These are phyloP conservation scores for Synergus gifuensis DNA, from an alignment of 2,888 invertebrate species.

Conservation along the genomic window DNA sequence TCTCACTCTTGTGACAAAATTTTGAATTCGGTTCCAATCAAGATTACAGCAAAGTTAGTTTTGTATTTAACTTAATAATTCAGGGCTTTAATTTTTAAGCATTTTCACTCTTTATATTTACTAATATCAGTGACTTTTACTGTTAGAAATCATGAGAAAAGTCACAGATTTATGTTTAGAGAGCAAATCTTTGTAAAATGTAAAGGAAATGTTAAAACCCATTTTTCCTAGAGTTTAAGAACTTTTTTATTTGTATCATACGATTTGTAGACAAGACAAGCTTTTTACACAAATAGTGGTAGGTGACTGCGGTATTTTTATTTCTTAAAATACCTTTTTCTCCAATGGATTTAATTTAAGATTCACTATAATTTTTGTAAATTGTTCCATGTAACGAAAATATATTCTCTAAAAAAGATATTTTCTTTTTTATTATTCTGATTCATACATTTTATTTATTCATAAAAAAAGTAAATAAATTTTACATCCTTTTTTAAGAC, in stretches of 20 bases:
- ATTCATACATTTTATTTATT: not conserved
- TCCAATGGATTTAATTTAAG: not conserved
- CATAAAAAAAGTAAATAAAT: not conserved
- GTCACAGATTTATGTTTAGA: too few species aligned
- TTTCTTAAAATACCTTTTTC: not conserved
- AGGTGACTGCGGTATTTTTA: not conserved
- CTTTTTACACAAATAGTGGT: too few species aligned
- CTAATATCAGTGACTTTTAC: too few species aligned
- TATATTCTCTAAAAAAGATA: not conserved
- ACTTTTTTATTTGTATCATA: too few species aligned
- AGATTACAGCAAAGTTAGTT: not conserved
- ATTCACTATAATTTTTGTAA: not conserved
- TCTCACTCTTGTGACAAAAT: conserved; percentile 48
- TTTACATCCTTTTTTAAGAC: not conserved
- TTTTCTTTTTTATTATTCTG: not conserved
- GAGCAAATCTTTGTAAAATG: too few species aligned
- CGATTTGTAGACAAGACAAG: too few species aligned
- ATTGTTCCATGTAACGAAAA: not conserved
- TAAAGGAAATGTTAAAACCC: too few species aligned
- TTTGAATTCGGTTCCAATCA: not conserved
- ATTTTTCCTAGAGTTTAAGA: too few species aligned
- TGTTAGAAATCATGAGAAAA: too few species aligned
- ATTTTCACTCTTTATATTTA: too few species aligned
- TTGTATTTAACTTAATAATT: not conserved
- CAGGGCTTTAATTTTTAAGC: not conserved